These are phyloP conservation scores for Mythimna impura DNA, from an alignment of 2,888 invertebrate species.

Conservation along the genomic window DNA sequence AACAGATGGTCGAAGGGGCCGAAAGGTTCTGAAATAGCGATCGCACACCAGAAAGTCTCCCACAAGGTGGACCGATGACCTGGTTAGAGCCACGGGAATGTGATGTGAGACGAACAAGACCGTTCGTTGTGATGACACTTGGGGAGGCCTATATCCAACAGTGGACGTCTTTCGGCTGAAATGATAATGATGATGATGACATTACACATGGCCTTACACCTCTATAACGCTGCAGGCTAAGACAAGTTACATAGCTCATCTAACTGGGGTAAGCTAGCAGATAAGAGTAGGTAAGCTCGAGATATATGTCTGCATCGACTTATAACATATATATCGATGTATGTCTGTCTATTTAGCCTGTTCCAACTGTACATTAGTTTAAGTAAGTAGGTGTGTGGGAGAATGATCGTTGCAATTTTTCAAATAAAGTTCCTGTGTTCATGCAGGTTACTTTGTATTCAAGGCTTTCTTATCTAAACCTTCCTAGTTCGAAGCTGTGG, in stretches of 20 bases:
- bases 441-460: neutral
- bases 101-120: too few relatives aligned
- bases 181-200: too few relatives aligned
- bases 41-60: too few relatives aligned
- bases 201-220: neutral
- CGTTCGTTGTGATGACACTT: too few relatives aligned
- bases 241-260: slow-evolving; percentile 7
- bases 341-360: slow-evolving; percentile 7
- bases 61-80: too few relatives aligned
- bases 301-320: slow-evolving; percentile 19
- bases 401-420: slow-evolving; percentile 20
- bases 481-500: too few relatives aligned
- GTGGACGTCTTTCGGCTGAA: too few relatives aligned
- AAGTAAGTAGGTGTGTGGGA: slow-evolving; percentile 18
- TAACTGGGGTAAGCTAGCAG: slow-evolving; percentile 8
- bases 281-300: slow-evolving; percentile 15
- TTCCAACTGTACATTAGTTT: slow-evolving; percentile 1
- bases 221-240: neutral
- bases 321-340: too few relatives aligned
- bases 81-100: too few relatives aligned
- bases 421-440: neutral
- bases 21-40: too few relatives aligned
- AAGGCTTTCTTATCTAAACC: neutral
- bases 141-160: too few relatives aligned
- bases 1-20: too few relatives aligned